Evolutionary conservation across 2,888 invertebrate genomes (phyloP).

Genomic region (Agonopterix heracliana): DNA sequence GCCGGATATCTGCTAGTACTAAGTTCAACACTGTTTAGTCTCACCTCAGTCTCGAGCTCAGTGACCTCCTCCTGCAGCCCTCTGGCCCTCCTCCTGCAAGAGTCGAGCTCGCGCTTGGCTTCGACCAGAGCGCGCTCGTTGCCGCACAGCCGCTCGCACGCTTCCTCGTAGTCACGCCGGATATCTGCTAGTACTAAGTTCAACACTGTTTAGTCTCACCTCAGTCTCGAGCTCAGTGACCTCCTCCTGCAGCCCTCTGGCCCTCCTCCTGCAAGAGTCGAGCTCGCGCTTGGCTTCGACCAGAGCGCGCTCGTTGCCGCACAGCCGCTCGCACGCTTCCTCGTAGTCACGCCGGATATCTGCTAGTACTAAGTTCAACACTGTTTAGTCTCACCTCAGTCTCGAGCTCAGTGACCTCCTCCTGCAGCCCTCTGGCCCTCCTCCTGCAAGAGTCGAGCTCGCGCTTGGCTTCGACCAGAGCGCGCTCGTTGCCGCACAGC

Average conservation of each 20-base stretch:
- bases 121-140: constrained; percentile 41
- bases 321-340: constrained; percentile 51
- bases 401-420: constrained; percentile 40
- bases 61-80: constrained; percentile 33
- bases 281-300: constrained; percentile 39
- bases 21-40: no score
- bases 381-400: constrained; percentile 44
- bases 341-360: constrained; percentile 53
- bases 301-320: constrained; percentile 37
- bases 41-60: constrained; percentile 48
- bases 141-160: constrained; percentile 43
- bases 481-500: constrained; percentile 37
- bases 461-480: constrained; percentile 33
- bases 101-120: constrained; percentile 41
- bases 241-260: constrained; percentile 30
- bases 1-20: constrained; percentile 37
- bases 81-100: constrained; percentile 21
- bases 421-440: constrained; percentile 24
- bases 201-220: no score
- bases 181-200: constrained; percentile 36
- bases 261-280: constrained; percentile 28
- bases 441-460: constrained; percentile 39
- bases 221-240: constrained; percentile 42
- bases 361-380: no score
- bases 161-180: constrained; percentile 57